Conservation (phyloP, 2,113 vertebrate species). For the Hyaena hyaena region DNA sequence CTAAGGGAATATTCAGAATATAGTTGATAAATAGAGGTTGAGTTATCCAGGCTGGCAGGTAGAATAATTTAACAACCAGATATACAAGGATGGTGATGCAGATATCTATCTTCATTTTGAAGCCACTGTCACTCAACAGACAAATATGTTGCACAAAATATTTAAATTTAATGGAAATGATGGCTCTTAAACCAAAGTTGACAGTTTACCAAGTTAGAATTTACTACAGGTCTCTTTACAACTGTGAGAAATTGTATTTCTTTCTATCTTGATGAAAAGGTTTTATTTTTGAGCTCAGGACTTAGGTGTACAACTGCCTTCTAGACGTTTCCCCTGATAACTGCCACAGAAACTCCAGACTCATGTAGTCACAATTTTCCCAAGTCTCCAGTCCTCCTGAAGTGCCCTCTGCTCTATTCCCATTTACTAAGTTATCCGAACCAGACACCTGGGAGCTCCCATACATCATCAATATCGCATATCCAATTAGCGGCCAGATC, state of each 20-base stretch:
- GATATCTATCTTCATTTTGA: constrained; percentile 75
- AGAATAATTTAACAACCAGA: constrained; percentile 63
- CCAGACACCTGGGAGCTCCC: background rate
- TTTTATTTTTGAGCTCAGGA: constrained; percentile 54
- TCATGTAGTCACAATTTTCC: background rate
- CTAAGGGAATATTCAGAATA: background rate
- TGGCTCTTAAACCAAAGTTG: constrained; percentile 70
- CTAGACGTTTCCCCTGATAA: constrained; percentile 27
- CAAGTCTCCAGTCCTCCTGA: background rate
- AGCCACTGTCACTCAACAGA: constrained; percentile 63
- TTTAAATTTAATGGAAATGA: constrained; percentile 61
- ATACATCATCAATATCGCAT: background rate
- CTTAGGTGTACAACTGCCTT: background rate
- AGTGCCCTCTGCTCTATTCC: background rate
- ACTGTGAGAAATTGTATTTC: constrained; percentile 60
- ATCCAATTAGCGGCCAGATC: background rate
- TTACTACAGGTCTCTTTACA: constrained; percentile 47
- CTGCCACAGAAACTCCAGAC: background rate
- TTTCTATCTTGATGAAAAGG: constrained; percentile 43
- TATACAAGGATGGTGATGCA: constrained; percentile 10
- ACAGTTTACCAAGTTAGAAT: constrained; percentile 62
- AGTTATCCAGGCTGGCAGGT: constrained; percentile 64
- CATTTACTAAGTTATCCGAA: background rate
- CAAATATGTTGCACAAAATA: constrained; percentile 36
- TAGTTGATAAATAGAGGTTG: constrained; percentile 52